Evolutionary conservation across 1,140 invertebrate genomes (phyloP).

Genomic region (Muscidifurax raptorellus): DNA sequence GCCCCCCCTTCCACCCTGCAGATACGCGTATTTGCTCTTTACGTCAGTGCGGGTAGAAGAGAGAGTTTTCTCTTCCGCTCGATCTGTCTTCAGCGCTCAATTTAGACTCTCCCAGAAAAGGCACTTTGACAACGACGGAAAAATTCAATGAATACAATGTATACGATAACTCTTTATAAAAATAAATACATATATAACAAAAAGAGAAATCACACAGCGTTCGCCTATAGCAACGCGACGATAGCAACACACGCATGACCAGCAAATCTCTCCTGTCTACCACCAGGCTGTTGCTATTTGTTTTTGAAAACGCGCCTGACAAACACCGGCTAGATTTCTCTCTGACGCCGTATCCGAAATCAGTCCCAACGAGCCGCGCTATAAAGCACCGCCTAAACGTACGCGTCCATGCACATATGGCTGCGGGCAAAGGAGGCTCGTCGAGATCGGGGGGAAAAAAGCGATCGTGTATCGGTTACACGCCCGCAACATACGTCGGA

Average conservation of each 20-base stretch:
- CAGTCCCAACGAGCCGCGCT: not conserved
- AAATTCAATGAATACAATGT: too few species aligned
- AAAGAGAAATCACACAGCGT: too few species aligned
- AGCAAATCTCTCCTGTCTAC: not conserved
- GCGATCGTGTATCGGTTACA: slow-evolving; percentile 22
- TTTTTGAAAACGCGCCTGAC: not conserved
- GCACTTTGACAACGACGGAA: too few species aligned
- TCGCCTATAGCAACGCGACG: too few species aligned
- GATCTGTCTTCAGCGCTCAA: not conserved
- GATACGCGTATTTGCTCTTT: slow-evolving; percentile 36
- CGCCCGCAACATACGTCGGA: slow-evolving; percentile 62
- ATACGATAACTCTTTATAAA: too few species aligned
- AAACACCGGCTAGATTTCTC: not conserved
- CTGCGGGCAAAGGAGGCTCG: not conserved
- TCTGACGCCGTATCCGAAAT: not conserved
- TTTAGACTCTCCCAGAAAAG: not conserved
- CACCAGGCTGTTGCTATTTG: not conserved
- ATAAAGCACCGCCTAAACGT: not conserved
- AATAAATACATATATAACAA: too few species aligned
- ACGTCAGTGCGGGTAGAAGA: not conserved
- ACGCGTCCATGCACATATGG: not conserved
- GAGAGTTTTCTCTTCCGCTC: not conserved
- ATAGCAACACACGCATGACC: not conserved
- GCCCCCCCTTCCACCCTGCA: not conserved
- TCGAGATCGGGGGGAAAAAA: not conserved